Evolutionary conservation across 2,797 vertebrate species (phyloP), one percentile per base, ranked within the genome.

Genomic region (Triplophysa yarkandensis): DNA sequence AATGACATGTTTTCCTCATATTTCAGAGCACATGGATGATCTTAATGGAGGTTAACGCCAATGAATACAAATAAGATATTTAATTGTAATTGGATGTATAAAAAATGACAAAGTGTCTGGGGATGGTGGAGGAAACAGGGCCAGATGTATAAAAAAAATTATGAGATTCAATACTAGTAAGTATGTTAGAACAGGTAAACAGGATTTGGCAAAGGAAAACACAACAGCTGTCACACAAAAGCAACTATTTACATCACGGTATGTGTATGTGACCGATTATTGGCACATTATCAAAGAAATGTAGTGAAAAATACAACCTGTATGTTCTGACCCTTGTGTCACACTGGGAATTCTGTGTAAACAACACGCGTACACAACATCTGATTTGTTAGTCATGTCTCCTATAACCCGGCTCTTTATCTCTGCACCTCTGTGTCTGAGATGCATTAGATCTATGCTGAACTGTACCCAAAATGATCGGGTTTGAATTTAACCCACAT

Each of bases 21-120:
- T 83, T 85, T 87, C 82, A 80, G 83, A 65, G 62, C 17, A 34
- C 70, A 77, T n/a, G 44, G 32, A 44, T 77, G 57, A 68, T 77
- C 86, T 43, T 83, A 87, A 88, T 88, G 68, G 74, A 19, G 75
- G 76, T 67, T 46, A 80, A 84, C 79, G 68, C 77, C 9, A 6
- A 50, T n/a, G 90, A 90, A 91, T 92, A 91, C 87, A 88, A 92
- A 92, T 90, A 83, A 86, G 84, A 68, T 71, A 85, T 82, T 90
- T 89, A 89, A 77, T 58, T 52, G 72, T 85, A 86, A 90, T 90
- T 83, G 86, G 52, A 14, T 36, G 13, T 50, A 43, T 28, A 58
- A 84, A 79, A 25, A 55, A 28, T 28, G 2, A 25, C 25, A 55
- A 55, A 55, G 23, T 70, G 82, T 27, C 25, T 13, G 43, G 19